Evolutionary conservation across 2,888 invertebrate genomes (phyloP).

Genomic region (Aspidapion aeneum): DNA sequence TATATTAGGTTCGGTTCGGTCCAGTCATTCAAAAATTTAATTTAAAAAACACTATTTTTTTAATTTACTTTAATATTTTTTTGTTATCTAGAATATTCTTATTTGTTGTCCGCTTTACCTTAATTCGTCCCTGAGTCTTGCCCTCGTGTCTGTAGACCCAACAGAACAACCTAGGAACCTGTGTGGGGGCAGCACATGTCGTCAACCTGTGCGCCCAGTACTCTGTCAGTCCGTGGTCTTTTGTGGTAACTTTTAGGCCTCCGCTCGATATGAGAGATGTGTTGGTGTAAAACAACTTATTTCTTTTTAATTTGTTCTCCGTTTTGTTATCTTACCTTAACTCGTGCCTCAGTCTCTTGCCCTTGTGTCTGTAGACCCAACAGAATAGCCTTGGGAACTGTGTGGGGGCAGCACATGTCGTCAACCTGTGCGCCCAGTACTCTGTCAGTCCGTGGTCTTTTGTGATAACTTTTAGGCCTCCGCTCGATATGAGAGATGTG

Average conservation of each 20-base stretch:
- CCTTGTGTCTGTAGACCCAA: conserved; percentile 90
- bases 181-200: conserved; percentile 89
- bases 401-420: conserved; percentile 90
- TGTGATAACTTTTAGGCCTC: conserved; percentile 96
- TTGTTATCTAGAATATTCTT: too few species aligned
- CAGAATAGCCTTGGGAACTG: conserved; percentile 90
- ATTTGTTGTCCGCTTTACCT: too few species aligned
- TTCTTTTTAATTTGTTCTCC: too few species aligned
- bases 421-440: conserved; percentile 97
- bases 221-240: conserved; percentile 96
- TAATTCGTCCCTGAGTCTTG: conserved; percentile 89
- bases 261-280: conserved; percentile 86
- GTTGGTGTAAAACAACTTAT: too few species aligned
- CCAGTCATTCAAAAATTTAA: too few species aligned
- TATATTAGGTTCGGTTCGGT: too few species aligned
- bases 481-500: conserved; percentile 86
- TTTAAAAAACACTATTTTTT: too few species aligned
- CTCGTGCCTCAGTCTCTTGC: conserved; percentile 92
- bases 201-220: conserved; percentile 98
- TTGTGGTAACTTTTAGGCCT: conserved; percentile 94
- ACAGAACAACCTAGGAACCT: conserved; percentile 88
- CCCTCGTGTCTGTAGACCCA: conserved; percentile 93
- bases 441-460: conserved; percentile 97
- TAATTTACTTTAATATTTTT: too few species aligned
- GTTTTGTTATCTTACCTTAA: too few species aligned